A percentile compares a stretch with the other conserved stretches of the same genome.
phyloP scores from a whole-genome alignment of 2,888 invertebrate species.

The Drosophila hawaiiensis region DNA sequence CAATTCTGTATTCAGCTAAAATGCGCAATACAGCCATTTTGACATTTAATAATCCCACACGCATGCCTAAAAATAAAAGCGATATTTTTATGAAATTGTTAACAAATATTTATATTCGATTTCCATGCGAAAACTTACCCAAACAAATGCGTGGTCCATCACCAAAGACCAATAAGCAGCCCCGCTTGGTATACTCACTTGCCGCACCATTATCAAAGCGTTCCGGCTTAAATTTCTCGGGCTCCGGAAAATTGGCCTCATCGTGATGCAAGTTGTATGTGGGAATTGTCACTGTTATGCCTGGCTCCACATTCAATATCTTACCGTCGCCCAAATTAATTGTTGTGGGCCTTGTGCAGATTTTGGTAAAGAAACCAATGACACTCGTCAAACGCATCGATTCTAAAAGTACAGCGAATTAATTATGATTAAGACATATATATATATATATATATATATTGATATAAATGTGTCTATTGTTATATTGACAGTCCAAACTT shows the following conservation, averaged over 20 bases:
- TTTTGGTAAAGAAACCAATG: constrained; percentile 62
- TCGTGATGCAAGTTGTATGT: constrained; percentile 81
- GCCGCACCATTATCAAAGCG: constrained; percentile 75
- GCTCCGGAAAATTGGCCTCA: constrained; percentile 59
- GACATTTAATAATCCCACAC: constrained; percentile 59
- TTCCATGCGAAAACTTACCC: constrained; percentile 59
- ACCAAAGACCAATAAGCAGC: constrained; percentile 79
- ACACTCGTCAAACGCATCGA: constrained; percentile 76
- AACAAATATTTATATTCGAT: neutral
- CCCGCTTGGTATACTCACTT: constrained; percentile 70
- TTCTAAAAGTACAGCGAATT: constrained; percentile 50
- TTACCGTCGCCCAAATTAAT: constrained; percentile 62
- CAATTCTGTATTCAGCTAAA: constrained; percentile 55
- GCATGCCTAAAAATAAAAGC: constrained; percentile 50
- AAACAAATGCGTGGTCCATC: constrained; percentile 82
- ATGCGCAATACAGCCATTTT: constrained; percentile 65
- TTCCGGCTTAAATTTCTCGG: constrained; percentile 76
- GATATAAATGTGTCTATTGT: neutral
- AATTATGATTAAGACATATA: neutral
- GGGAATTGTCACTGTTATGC: constrained; percentile 76
- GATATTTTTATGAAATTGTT: neutral
- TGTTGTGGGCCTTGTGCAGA: constrained; percentile 66
- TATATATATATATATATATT: neutral
- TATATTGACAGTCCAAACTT: neutral
- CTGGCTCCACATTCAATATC: constrained; percentile 67